Evolutionary conservation across 2,888 invertebrate genomes (phyloP), one percentile per base, ranked within the genome.

Genomic region (Drosophila colorata): DNA sequence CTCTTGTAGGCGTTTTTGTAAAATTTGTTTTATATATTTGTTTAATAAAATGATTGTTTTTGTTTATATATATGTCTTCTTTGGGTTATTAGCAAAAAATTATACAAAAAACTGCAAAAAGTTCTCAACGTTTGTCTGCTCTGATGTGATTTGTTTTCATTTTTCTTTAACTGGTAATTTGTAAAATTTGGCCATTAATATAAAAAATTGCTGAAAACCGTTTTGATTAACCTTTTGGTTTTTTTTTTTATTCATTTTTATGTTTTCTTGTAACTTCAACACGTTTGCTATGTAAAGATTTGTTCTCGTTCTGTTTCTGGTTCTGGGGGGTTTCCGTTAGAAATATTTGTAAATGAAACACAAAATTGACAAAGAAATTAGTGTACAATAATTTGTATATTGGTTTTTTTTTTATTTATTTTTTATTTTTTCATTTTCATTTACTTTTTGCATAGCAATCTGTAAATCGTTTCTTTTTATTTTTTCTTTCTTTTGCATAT

Each of bases 161-260:
- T 43, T 18, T 52, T 52, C 35, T 38, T 55, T 56, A 31, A 23
- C 25, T 47, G 33, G 23, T 65, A 14, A 23, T 31, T 69, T 88
- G 85, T 88, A 85, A 88, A 85, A 87, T 88, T 85, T 85, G 85
- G 85, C 85, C 87, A 61, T 87, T 79, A 87, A 79, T 87, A 77
- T 77, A 88, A 80, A 88, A 85, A 83, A 74, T 80, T 84, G 77
- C 59, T 85, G 85, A 85, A 85, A 85, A 85, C 85, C 85, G 66
- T 87, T 84, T 78, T 73, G 85, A 88, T 87, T 84, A 84, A 84
- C 71, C 80, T 70, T 76, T 64, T 52, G 57, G 28, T 56, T 55
- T 31, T n/a, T 49, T 47, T 49, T 52, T 59, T 40, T 51, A 14
- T 64, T 40, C 41, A 41, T 53, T 33, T 31, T 40, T 52, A 61